phyloP scores from a whole-genome alignment of 1,140 invertebrate species.

The Bicyclus anynana region DNA sequence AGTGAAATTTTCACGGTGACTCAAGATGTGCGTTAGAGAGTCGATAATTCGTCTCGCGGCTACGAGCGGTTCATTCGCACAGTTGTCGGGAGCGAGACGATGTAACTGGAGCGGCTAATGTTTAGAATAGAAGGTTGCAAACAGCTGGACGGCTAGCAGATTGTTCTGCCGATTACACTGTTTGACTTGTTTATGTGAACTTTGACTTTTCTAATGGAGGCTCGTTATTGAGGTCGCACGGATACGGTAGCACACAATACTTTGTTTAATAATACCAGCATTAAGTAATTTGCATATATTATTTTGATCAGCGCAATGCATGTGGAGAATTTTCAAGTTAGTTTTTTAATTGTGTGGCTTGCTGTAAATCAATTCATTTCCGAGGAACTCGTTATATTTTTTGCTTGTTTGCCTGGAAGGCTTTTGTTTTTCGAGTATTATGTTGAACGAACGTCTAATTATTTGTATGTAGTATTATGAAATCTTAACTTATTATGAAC shows the following conservation, averaged over 20 bases:
- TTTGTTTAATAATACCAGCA: not conserved
- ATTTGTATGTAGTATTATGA: too few relatives aligned
- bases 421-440: too few relatives aligned
- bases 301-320: too few relatives aligned
- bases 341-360: too few relatives aligned
- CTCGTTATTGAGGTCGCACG: not conserved
- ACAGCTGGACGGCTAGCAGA: not conserved
- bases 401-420: too few relatives aligned
- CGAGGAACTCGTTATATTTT: too few relatives aligned
- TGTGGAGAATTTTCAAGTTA: too few relatives aligned
- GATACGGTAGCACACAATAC: not conserved
- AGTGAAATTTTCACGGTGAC: too few relatives aligned
- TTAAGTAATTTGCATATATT: constrained; percentile 1
- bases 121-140: constrained; percentile 47
- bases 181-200: constrained; percentile 32
- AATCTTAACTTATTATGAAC: too few relatives aligned
- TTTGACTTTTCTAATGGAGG: constrained; percentile 19
- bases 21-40: constrained; percentile 41
- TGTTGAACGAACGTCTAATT: too few relatives aligned
- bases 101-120: constrained; percentile 63
- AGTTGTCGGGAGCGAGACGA: constrained; percentile 57
- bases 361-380: too few relatives aligned
- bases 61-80: constrained; percentile 55
- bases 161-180: not conserved
- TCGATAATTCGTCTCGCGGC: constrained; percentile 44